phyloP scores from a whole-genome alignment of 2,113 vertebrate genomes.

The Trematocara variabile region DNA sequence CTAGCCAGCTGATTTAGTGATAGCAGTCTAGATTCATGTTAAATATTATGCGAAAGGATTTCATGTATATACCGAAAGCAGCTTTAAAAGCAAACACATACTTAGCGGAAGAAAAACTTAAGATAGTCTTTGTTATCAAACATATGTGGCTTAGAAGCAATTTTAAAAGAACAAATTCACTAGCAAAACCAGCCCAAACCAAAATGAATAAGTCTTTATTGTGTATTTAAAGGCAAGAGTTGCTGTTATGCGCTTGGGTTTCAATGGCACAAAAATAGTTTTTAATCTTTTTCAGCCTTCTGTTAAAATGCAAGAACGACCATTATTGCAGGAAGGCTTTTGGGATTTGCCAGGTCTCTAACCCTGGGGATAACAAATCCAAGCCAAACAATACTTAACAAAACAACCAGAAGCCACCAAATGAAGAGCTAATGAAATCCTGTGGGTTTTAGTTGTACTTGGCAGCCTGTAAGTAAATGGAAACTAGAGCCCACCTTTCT shows the following conservation, averaged over 20 bases:
- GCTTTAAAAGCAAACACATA: neutral
- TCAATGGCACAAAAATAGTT: neutral
- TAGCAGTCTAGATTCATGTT: neutral
- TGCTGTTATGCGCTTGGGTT: neutral
- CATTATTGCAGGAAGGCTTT: neutral
- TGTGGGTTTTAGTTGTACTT: neutral
- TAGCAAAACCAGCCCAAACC: neutral
- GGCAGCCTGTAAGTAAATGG: neutral
- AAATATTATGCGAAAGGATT: neutral
- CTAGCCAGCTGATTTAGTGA: neutral
- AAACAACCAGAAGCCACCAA: neutral
- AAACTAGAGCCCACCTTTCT: neutral
- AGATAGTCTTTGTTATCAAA: neutral
- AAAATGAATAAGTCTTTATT: neutral
- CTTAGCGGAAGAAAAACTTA: neutral
- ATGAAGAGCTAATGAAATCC: slow-evolving; percentile 29
- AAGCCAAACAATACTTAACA: slow-evolving; percentile 1
- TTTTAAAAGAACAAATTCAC: neutral
- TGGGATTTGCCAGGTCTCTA: neutral
- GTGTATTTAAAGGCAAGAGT: neutral
- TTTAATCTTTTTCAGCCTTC: neutral
- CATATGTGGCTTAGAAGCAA: neutral
- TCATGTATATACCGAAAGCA: neutral
- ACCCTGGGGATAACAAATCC: neutral
- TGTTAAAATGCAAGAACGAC: neutral